Evolutionary conservation across 2,888 invertebrate genomes (phyloP).

Genomic region (Drosophila mimica): DNA sequence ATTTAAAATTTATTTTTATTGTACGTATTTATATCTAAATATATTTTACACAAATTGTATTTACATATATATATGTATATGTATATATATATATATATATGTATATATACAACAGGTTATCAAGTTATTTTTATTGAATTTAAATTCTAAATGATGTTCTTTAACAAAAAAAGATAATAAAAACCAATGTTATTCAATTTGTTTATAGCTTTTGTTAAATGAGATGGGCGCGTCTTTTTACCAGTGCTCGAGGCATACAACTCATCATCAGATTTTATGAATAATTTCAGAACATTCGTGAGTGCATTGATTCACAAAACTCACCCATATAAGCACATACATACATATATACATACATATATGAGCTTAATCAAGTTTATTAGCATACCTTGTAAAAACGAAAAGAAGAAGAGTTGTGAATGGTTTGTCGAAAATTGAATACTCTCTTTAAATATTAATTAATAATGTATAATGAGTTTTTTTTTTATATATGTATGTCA

Average conservation of each 20-base stretch:
- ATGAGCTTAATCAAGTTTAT: constrained; percentile 22
- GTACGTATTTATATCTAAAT: not conserved
- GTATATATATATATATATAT: not conserved
- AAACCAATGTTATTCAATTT: constrained; percentile 27
- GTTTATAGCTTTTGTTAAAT: constrained; percentile 16
- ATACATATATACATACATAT: not conserved
- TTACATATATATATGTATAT: not conserved
- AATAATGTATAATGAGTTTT: not conserved
- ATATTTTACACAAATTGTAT: not conserved
- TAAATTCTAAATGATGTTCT: constrained; percentile 9
- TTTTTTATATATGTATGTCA: not conserved
- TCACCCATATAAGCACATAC: constrained; percentile 16
- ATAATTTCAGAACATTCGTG: constrained; percentile 28
- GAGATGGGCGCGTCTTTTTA: constrained; percentile 33
- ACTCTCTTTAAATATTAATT: constrained; percentile 1
- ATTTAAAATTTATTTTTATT: not conserved
- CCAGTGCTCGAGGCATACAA: not conserved
- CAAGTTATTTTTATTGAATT: constrained; percentile 23
- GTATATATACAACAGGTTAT: constrained; percentile 21
- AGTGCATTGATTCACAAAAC: constrained; percentile 41
- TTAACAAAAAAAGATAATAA: not conserved
- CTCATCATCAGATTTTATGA: constrained; percentile 14
- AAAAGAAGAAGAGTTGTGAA: not conserved
- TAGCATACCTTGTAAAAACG: constrained; percentile 29
- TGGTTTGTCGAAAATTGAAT: not conserved